Percentiles rank a stretch among this genome's conserved stretches.
These are phyloP conservation scores for Craniophora ligustri DNA, from an alignment of 2,888 invertebrate genomes.

Conservation along the genomic window DNA sequence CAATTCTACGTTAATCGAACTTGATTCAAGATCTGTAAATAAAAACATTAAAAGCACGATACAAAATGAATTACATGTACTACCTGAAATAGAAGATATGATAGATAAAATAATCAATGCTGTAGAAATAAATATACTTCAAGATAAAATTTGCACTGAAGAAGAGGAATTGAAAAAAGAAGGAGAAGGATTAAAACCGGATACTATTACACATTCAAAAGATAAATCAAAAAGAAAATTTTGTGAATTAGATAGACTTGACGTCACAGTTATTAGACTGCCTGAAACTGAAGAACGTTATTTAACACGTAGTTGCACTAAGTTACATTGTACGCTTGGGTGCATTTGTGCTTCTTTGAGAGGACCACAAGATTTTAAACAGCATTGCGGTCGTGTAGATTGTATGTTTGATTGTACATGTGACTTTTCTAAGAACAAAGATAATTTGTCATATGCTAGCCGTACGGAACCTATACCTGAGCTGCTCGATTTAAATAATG, in stretches of 20 bases:
- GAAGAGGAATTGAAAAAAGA: conserved; percentile 72
- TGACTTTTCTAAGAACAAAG: conserved; percentile 71
- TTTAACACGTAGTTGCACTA: conserved; percentile 73
- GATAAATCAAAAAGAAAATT: conserved; percentile 76
- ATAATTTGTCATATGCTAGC: conserved; percentile 61
- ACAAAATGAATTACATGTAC: conserved; percentile 25
- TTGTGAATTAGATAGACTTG: conserved; percentile 89
- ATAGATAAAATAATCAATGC: conserved; percentile 87
- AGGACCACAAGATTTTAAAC: conserved; percentile 75
- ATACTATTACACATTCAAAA: conserved; percentile 53
- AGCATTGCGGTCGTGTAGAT: conserved; percentile 90
- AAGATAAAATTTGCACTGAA: conserved; percentile 81
- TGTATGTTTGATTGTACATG: conserved; percentile 89
- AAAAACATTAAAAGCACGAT: not conserved
- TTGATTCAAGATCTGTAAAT: not conserved
- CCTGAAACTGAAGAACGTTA: conserved; percentile 56
- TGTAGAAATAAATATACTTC: conserved; percentile 89
- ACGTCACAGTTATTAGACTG: conserved; percentile 90
- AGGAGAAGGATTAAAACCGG: conserved; percentile 50
- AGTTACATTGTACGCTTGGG: conserved; percentile 89
- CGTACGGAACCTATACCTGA: conserved; percentile 68
- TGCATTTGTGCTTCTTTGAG: conserved; percentile 90
- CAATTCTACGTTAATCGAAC: conserved; percentile 6
- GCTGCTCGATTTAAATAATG: conserved; percentile 80
- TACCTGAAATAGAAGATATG: conserved; percentile 74